Conservation (phyloP, 2,113 vertebrate species). For the Cygnus atratus region DNA sequence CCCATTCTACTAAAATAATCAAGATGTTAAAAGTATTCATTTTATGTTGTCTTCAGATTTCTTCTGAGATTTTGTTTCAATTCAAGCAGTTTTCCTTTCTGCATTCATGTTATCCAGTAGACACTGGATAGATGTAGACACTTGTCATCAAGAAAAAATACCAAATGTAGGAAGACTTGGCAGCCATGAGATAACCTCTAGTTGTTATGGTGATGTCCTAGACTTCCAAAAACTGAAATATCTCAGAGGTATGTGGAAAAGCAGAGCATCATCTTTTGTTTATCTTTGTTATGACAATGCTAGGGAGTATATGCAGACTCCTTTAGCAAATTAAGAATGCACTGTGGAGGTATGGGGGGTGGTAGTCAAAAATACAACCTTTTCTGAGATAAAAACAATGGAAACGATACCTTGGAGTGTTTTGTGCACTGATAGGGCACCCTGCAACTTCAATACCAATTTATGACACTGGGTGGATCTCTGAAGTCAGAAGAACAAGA, state of each 20-base stretch:
- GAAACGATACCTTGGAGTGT: not conserved
- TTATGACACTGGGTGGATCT: slow-evolving; percentile 62
- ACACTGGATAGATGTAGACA: no score
- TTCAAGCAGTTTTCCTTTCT: not conserved
- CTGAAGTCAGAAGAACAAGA: slow-evolving; percentile 14
- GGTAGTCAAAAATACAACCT: not conserved
- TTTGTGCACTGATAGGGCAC: not conserved
- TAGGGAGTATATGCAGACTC: not conserved
- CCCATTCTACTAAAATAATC: not conserved
- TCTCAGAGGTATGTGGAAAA: not conserved
- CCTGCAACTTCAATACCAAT: slow-evolving; percentile 27
- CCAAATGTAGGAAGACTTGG: not conserved
- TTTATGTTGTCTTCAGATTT: not conserved
- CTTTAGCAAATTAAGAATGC: not conserved
- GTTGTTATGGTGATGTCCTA: not conserved
- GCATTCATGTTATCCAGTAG: not conserved
- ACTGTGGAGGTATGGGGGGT: not conserved
- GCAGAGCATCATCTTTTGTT: not conserved
- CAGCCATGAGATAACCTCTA: not conserved
- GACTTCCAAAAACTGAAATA: not conserved
- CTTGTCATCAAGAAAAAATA: not conserved
- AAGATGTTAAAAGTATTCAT: not conserved
- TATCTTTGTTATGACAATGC: not conserved
- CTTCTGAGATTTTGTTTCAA: not conserved
- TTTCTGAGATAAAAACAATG: not conserved